Evolutionary conservation across 2,888 invertebrate genomes (phyloP), one percentile per base, ranked within the genome.

Genomic region (Gnatocerus cornutus): DNA sequence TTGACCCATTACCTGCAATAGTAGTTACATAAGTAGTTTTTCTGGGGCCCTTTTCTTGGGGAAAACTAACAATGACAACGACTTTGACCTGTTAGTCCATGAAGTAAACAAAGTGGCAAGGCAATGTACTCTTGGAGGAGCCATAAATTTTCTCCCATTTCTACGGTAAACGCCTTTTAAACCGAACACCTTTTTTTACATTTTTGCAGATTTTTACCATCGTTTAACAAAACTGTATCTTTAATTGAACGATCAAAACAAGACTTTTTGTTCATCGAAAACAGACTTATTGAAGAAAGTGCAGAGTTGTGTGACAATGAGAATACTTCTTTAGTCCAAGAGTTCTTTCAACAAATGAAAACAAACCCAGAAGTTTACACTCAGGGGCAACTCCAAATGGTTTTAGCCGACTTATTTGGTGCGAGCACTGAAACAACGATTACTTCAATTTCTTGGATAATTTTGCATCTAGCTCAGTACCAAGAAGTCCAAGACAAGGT

Each of bases 131-230:
- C 12, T 41, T 1, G 12, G 12, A n/a, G 41, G 12, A 6, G 12
- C 41, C 1, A 12, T 41, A 41, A 41, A 39, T n/a, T 39, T 39
- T 39, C n/a, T 39, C 5, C 39, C 39, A 39, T n/a, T 39, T 39
- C n/a, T 39, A n/a, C 39, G 39, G 39, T 39, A 39, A 39, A n/a
- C 3, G 5, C 4, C 7, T 29, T 7, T 29, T 29, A 29, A 5
- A 29, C 7, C 7, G 7, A 29, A 5, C 7, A 5, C 4, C 4
- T 29, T 29, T 29, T 7, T 7, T 29, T 29, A 4, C 4, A 7
- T 29, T 29, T 29, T 29, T 29, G n/a, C 8, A 39, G 39, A 0
- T 39, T 39, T 39, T n/a, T 39, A 39, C 39, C 39, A 39, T 8
- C 10, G 39, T 39, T n/a, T 39, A n/a, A 7, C 3, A 39, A 39